Conservation (phyloP, 30 jellyfish, hydroid and myxozoan species). For the Chironex yamaguchii region DNA sequence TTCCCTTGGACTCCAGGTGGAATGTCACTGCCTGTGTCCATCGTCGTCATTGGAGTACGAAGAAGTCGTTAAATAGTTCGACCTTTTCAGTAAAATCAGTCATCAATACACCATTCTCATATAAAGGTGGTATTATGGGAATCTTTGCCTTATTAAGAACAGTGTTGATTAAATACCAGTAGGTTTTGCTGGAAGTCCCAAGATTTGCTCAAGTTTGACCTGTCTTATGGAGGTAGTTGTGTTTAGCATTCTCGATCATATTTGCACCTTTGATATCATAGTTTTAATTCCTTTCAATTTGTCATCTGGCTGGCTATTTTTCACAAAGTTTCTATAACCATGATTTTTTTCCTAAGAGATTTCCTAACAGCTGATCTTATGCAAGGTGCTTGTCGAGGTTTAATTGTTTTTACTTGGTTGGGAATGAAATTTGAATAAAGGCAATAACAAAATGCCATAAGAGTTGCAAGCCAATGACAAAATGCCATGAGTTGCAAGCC, state of each 20-base stretch:
- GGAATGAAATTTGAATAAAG: no score
- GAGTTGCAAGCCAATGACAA: no score
- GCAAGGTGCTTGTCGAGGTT: slow-evolving; percentile 61
- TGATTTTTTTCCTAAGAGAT: slow-evolving; percentile 53
- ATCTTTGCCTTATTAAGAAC: slow-evolving; percentile 68
- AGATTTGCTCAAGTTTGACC: slow-evolving; percentile 70
- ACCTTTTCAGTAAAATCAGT: slow-evolving; percentile 81
- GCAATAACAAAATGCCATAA: no score
- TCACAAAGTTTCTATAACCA: slow-evolving; percentile 32
- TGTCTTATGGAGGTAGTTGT: slow-evolving; percentile 44
- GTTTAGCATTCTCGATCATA: slow-evolving; percentile 60
- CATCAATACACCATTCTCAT: slow-evolving; percentile 57
- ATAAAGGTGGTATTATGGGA: slow-evolving; percentile 74
- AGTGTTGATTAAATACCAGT: slow-evolving; percentile 71
- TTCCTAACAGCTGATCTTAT: slow-evolving; percentile 37
- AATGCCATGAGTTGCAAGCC: no score
- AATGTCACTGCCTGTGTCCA: slow-evolving; percentile 32
- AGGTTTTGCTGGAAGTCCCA: slow-evolving; percentile 66
- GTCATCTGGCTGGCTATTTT: slow-evolving; percentile 43
- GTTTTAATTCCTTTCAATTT: slow-evolving; percentile 17
- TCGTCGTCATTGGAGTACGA: slow-evolving; percentile 29
- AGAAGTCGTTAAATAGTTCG: slow-evolving; percentile 43
- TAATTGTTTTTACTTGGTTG: slow-evolving; percentile 36
- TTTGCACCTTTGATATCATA: slow-evolving; percentile 44
- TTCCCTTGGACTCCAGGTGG: background rate